Evolutionary conservation across 2,888 invertebrate genomes (phyloP).

Genomic region (Parelbella ahira): DNA sequence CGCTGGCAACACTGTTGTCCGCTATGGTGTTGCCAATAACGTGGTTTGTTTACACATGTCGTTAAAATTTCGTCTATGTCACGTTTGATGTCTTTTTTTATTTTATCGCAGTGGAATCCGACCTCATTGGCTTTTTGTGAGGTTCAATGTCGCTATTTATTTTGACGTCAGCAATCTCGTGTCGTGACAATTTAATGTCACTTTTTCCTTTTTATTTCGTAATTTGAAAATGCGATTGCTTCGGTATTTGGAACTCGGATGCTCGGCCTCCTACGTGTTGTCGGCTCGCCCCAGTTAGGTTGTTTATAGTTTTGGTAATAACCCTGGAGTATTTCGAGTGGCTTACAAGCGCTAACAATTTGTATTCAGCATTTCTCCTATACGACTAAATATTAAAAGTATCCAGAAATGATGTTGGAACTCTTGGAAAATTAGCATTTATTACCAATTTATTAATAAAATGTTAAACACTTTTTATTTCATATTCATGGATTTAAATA

Average conservation of each 20-base stretch:
- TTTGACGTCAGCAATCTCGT: too few species aligned
- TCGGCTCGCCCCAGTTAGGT: slow-evolving; percentile 46
- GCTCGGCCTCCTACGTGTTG: slow-evolving; percentile 46
- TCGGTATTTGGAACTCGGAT: slow-evolving; percentile 45
- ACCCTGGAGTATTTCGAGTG: slow-evolving; percentile 49
- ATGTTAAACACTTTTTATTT: too few species aligned
- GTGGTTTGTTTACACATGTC: slow-evolving; percentile 55
- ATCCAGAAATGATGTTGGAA: too few species aligned
- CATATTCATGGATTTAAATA: too few species aligned
- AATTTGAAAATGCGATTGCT: slow-evolving; percentile 32
- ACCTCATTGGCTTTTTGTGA: too few species aligned
- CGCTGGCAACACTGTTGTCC: slow-evolving; percentile 39
- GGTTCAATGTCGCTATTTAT: slow-evolving; percentile 19
- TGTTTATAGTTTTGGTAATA: slow-evolving; percentile 51
- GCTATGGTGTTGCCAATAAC: slow-evolving; percentile 47
- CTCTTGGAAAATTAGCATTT: too few species aligned
- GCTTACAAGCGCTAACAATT: slow-evolving; percentile 28
- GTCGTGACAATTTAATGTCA: too few species aligned
- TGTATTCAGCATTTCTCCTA: slow-evolving; percentile 6
- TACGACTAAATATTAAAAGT: slow-evolving; percentile 1
- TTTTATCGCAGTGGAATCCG: too few species aligned
- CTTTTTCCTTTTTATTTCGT: slow-evolving; percentile 27
- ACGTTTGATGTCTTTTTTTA: slow-evolving; percentile 16
- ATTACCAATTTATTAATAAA: too few species aligned
- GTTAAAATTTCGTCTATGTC: slow-evolving; percentile 9